Conservation (phyloP, 2,797 vertebrate genomes). For the Leucoraja ocellata region DNA sequence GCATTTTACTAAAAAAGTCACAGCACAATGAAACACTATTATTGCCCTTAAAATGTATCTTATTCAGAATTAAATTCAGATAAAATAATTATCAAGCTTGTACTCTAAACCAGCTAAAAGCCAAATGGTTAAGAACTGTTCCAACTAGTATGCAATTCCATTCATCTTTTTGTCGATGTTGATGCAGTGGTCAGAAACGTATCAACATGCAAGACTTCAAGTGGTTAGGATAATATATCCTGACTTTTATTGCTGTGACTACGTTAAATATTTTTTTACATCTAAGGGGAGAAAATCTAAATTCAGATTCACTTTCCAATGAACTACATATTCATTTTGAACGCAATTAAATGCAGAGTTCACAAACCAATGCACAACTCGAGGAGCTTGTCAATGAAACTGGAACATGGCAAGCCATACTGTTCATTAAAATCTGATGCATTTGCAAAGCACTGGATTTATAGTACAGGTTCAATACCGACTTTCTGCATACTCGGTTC, state of each 20-base stretch:
- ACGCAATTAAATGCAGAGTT: neutral
- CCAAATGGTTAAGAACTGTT: neutral
- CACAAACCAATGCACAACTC: neutral
- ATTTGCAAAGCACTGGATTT: neutral
- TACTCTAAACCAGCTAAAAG: neutral
- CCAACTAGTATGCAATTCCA: neutral
- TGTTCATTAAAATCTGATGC: neutral
- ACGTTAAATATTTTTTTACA: neutral
- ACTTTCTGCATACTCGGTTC: too few species aligned
- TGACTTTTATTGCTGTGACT: neutral
- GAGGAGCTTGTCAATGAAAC: neutral
- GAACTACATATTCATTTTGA: neutral
- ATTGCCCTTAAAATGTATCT: neutral
- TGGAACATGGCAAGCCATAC: neutral
- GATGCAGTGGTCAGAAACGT: neutral
- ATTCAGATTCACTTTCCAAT: neutral
- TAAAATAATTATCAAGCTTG: neutral
- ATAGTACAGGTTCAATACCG: neutral
- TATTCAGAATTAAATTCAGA: neutral
- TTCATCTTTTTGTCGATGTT: neutral
- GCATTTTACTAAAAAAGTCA: neutral
- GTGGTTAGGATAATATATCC: neutral
- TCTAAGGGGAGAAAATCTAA: neutral
- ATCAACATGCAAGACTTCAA: neutral
- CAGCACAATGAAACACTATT: neutral